These are phyloP conservation scores for Salvelinus fontinalis DNA, from an alignment of 2,113 vertebrate genomes.

Conservation along the genomic window DNA sequence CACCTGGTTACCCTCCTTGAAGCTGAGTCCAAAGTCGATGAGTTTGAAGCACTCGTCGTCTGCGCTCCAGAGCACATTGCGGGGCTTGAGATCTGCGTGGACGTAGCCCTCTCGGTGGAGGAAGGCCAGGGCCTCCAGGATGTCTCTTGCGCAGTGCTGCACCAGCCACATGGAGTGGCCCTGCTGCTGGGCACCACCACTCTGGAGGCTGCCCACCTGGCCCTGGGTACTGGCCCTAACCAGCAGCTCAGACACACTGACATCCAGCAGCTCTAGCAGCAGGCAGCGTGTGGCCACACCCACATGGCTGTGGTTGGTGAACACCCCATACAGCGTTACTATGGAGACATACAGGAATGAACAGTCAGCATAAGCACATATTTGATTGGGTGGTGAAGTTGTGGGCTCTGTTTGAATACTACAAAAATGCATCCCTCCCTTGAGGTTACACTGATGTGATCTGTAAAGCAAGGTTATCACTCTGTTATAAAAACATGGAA, in stretches of 20 bases:
- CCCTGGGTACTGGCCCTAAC: conserved; percentile 72
- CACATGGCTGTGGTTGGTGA: conserved; percentile 83
- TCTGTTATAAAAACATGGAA: too few species aligned
- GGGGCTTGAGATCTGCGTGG: conserved; percentile 93
- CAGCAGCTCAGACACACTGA: conserved; percentile 92
- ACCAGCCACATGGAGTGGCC: conserved; percentile 96
- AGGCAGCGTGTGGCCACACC: conserved; percentile 85
- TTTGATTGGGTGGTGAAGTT: neutral
- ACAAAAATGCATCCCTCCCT: too few species aligned
- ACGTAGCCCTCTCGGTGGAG: conserved; percentile 91
- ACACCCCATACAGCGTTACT: conserved; percentile 92
- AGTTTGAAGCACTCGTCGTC: conserved; percentile 96
- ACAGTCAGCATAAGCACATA: too few species aligned
- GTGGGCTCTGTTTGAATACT: neutral
- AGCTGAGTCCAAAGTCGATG: conserved; percentile 96
- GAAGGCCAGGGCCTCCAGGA: conserved; percentile 88
- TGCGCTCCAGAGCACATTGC: conserved; percentile 92
- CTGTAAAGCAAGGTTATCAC: too few species aligned
- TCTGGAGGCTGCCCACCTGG: conserved; percentile 18
- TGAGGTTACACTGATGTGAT: too few species aligned
- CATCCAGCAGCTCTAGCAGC: conserved; percentile 90
- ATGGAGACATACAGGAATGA: neutral
- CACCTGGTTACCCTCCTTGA: conserved; percentile 95
- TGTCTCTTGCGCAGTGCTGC: conserved; percentile 91
- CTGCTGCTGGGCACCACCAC: conserved; percentile 75